Conservation (phyloP, 2,888 invertebrate species). For the Andrena chrysosceles region DNA sequence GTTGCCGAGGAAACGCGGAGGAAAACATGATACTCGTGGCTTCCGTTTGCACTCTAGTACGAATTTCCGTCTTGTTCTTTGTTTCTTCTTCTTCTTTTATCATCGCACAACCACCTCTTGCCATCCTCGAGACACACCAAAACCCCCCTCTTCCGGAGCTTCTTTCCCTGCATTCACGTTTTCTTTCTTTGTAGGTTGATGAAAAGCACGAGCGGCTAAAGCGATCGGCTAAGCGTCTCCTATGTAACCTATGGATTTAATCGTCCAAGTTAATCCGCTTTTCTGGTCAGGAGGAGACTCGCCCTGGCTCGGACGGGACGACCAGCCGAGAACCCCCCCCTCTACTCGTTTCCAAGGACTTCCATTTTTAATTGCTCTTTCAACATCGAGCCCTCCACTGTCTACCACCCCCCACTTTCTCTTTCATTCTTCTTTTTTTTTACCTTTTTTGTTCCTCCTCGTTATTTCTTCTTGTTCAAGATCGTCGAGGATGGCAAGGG, state of each 20-base stretch:
- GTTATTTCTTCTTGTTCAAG: background rate
- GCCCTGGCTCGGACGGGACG: conserved; percentile 4
- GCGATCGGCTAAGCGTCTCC: conserved; percentile 37
- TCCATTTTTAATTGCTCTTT: conserved; percentile 20
- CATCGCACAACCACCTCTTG: conserved; percentile 37
- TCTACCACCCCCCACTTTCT: background rate
- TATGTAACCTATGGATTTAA: conserved; percentile 47
- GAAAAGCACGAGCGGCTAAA: conserved; percentile 58
- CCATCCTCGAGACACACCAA: conserved; percentile 35
- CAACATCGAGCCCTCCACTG: conserved; percentile 1
- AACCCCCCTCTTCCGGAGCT: background rate
- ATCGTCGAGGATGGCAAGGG: conserved; percentile 50
- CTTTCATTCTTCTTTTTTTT: background rate
- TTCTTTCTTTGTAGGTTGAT: conserved; percentile 63
- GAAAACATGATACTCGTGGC: conserved; percentile 28
- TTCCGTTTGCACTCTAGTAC: conserved; percentile 36
- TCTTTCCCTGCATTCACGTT: conserved; percentile 44
- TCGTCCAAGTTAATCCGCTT: conserved; percentile 44
- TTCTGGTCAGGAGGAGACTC: conserved; percentile 17
- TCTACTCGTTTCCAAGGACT: background rate
- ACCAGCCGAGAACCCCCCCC: conserved; percentile 5
- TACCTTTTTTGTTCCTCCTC: conserved; percentile 3
- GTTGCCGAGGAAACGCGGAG: conserved; percentile 13
- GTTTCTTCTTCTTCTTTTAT: conserved; percentile 17
- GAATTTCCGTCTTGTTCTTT: conserved; percentile 1